phyloP scores from a whole-genome alignment of 1,140 invertebrate genomes.

The Steinernema feltiae region DNA sequence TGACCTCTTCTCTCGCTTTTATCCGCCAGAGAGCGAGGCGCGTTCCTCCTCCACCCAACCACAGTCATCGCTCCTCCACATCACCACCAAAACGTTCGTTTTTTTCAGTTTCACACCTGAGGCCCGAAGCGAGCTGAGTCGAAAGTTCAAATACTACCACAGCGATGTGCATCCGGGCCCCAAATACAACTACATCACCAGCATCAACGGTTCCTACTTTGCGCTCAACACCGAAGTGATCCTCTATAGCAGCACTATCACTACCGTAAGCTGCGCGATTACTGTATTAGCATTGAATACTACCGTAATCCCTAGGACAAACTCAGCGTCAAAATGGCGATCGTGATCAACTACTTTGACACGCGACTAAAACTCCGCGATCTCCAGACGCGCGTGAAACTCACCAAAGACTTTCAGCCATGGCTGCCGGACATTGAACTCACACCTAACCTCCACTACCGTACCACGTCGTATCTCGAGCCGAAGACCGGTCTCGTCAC shows the following conservation, averaged over 20 bases:
- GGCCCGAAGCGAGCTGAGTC: slow-evolving; percentile 33
- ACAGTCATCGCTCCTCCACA: too few relatives aligned
- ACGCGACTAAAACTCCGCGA: slow-evolving; percentile 2
- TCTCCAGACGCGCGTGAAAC: neutral
- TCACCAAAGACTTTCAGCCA: neutral
- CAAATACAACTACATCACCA: slow-evolving; percentile 24
- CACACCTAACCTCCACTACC: neutral
- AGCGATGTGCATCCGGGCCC: slow-evolving; percentile 21
- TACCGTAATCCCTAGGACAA: neutral
- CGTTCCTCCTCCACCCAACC: too few relatives aligned
- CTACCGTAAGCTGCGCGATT: neutral
- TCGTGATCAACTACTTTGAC: neutral
- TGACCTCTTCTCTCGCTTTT: too few relatives aligned
- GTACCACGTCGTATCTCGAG: neutral
- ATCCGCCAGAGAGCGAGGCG: too few relatives aligned
- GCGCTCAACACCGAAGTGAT: slow-evolving; percentile 21
- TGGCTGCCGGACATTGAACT: neutral
- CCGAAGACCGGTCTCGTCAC: slow-evolving; percentile 7
- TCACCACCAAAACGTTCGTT: too few relatives aligned
- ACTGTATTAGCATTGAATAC: neutral
- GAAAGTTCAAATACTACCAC: slow-evolving; percentile 39
- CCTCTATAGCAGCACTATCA: neutral
- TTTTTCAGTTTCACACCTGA: slow-evolving; percentile 30
- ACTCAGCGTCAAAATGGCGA: neutral
- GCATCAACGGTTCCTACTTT: slow-evolving; percentile 34